These are phyloP conservation scores for Actinostola sp. DNA, from an alignment of 92 coral and sea anemone species.

Conservation along the genomic window DNA sequence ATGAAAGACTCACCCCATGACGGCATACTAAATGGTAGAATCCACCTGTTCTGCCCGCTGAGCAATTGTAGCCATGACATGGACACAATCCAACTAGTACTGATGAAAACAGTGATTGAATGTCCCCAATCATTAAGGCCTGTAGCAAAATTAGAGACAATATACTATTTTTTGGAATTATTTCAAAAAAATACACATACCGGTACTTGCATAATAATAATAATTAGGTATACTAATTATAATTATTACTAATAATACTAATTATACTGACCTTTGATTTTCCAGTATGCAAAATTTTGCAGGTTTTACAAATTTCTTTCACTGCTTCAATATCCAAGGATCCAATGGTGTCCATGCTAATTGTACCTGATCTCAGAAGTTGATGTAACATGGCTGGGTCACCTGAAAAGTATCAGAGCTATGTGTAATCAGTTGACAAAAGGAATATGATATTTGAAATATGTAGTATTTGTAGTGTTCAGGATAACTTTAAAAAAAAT, in stretches of 20 bases:
- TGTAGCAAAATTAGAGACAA: too few species aligned
- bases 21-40: not conserved
- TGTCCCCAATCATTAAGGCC: too few species aligned
- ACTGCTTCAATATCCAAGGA: not conserved
- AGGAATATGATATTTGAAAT: too few species aligned
- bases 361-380: not conserved
- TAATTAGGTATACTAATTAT: not conserved
- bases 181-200: not conserved
- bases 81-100: conserved; percentile 18
- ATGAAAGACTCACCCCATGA: not conserved
- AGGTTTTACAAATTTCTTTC: not conserved
- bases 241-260: too few species aligned
- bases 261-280: conserved; percentile 2
- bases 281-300: not conserved
- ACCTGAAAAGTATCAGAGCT: conserved; percentile 16
- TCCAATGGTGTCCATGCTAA: conserved; percentile 2
- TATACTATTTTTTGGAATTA: not conserved
- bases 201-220: too few species aligned
- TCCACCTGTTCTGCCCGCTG: too few species aligned
- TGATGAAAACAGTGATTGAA: not conserved
- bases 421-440: not conserved
- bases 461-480: too few species aligned
- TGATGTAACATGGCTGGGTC: conserved; percentile 17
- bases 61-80: not conserved
- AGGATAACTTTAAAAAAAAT: not conserved